Conservation (phyloP, 2,888 invertebrate species). For the Drosophila longiperda region DNA sequence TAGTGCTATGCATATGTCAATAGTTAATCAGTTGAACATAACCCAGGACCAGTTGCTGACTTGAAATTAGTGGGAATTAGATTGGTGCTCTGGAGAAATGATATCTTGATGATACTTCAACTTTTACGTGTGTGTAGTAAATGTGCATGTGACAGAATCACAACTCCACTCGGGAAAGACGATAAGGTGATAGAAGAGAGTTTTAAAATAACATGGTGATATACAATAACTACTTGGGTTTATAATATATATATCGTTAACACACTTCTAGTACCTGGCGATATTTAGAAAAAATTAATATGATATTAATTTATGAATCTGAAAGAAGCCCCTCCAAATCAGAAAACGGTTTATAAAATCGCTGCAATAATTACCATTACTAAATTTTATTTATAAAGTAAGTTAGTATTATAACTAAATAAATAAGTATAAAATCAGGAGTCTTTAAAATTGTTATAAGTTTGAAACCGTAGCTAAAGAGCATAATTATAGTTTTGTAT, state of each 20-base stretch:
- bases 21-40: slow-evolving; percentile 50
- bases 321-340: not conserved
- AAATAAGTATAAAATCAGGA: too few species aligned
- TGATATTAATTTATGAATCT: not conserved
- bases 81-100: not conserved
- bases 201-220: not conserved
- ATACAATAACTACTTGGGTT: not conserved
- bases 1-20: slow-evolving; percentile 50
- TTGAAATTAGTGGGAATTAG: slow-evolving; percentile 17
- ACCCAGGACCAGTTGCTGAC: slow-evolving; percentile 3
- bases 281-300: not conserved
- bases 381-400: not conserved
- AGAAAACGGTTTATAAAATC: not conserved
- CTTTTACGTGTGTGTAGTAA: not conserved
- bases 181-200: not conserved
- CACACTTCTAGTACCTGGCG: not conserved
- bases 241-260: not conserved
- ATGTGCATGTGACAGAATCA: not conserved
- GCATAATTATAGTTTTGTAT: not conserved
- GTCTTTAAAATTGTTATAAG: not conserved
- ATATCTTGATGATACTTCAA: slow-evolving; percentile 6
- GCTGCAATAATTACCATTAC: not conserved
- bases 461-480: too few species aligned
- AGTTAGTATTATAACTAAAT: not conserved
- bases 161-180: not conserved